phyloP scores from a whole-genome alignment of 2,113 vertebrate genomes.

The Meles meles region DNA sequence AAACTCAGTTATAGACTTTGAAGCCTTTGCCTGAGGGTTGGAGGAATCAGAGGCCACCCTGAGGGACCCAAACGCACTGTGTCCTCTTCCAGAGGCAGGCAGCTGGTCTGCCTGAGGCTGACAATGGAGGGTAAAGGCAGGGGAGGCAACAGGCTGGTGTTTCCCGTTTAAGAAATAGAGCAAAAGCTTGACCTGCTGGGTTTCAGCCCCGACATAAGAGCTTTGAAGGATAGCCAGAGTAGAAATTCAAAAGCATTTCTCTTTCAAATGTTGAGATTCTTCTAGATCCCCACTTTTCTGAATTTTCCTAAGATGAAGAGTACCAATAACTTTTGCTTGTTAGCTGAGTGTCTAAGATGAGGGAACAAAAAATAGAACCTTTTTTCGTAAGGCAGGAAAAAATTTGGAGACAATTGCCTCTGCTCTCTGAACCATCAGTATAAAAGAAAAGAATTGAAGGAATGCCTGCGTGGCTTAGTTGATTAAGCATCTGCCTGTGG shows the following conservation, averaged over 20 bases:
- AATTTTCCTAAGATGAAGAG: background rate
- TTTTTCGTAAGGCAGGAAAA: background rate
- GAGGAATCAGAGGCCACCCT: background rate
- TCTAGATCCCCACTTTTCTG: background rate
- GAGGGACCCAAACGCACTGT: background rate
- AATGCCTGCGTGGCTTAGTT: background rate
- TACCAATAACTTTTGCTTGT: background rate
- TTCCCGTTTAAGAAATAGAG: background rate
- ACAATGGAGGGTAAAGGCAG: background rate
- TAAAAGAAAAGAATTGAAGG: constrained; percentile 9
- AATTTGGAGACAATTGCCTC: background rate
- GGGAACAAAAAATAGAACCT: background rate
- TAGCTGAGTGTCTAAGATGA: background rate
- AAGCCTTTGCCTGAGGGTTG: background rate
- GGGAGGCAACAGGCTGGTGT: too few relatives aligned
- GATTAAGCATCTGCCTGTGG: background rate
- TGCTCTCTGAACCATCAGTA: background rate
- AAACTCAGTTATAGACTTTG: background rate
- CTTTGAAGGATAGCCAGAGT: background rate
- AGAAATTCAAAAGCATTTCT: background rate
- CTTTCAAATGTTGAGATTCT: background rate
- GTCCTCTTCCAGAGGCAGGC: background rate
- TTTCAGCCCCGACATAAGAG: background rate
- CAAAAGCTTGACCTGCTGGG: background rate
- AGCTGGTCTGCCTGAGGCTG: background rate